A percentile compares a stretch with the other conserved stretches of the same genome.
Conservation (phyloP, 2,797 vertebrate species). For the Myioborus miniatus region DNA sequence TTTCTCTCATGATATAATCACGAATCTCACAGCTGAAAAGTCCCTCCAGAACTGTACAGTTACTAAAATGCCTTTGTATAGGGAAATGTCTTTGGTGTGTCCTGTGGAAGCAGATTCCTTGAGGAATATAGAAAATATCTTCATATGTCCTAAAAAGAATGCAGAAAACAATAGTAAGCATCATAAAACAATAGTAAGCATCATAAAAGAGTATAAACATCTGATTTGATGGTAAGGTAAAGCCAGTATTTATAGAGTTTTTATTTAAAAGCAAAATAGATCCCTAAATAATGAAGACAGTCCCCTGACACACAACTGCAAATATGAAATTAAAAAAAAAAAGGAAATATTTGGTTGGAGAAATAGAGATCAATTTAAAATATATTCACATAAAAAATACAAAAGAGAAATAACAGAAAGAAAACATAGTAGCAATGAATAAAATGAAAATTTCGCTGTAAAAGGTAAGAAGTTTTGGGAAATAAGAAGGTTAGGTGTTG, state of each 20-base stretch:
- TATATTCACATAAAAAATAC: not conserved
- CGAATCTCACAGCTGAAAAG: not conserved
- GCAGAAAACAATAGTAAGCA: not conserved
- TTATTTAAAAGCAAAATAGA: not conserved
- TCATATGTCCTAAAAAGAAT: not conserved
- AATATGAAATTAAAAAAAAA: not conserved
- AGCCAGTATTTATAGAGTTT: not conserved
- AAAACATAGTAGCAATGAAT: not conserved
- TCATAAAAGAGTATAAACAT: not conserved
- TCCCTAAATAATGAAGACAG: not conserved
- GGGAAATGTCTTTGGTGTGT: not conserved
- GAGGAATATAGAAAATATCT: not conserved
- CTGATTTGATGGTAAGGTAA: not conserved
- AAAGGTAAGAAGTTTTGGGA: not conserved
- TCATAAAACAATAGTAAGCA: not conserved
- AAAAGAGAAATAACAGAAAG: not conserved
- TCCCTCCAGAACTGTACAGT: not conserved
- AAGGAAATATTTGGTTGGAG: not conserved
- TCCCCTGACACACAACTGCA: not conserved
- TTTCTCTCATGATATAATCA: not conserved
- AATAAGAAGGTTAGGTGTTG: not conserved
- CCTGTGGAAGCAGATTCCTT: not conserved
- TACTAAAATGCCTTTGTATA: not conserved
- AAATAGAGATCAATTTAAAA: not conserved
- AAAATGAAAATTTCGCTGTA: not conserved